These are phyloP conservation scores for Drosophila seguyi DNA, from an alignment of 1,140 invertebrate species.

Conservation along the genomic window DNA sequence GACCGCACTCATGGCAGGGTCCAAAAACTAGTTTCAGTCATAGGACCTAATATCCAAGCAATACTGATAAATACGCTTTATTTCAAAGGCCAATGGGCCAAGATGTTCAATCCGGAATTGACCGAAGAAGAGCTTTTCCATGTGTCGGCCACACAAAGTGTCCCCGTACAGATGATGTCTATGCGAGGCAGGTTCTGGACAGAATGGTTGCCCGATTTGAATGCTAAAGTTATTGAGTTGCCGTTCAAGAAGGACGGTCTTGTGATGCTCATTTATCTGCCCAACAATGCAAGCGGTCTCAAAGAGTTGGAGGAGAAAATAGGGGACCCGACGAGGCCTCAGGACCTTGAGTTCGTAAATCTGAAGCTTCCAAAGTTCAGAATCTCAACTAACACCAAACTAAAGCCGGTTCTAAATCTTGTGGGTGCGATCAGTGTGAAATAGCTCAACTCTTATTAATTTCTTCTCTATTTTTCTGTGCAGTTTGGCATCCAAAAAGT, in stretches of 20 bases:
- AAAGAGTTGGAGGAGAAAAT: not conserved
- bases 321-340: not conserved
- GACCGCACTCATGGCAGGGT: not conserved
- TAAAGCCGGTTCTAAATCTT: not conserved
- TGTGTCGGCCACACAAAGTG: not conserved
- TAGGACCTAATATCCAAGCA: not conserved
- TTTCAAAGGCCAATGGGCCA: not conserved
- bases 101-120: not conserved
- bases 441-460: not conserved
- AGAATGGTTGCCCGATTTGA: not conserved
- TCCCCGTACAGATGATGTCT: not conserved
- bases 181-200: not conserved
- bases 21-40: not conserved
- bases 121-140: not conserved
- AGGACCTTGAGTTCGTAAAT: not conserved
- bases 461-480: not conserved
- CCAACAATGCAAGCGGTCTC: not conserved
- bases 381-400: not conserved
- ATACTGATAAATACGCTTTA: not conserved
- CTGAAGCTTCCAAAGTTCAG: not conserved
- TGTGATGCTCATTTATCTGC: conserved; percentile 4
- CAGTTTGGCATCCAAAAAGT: not conserved
- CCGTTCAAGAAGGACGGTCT: not conserved
- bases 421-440: not conserved
- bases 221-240: not conserved